These are phyloP conservation scores for Dione juno DNA, from an alignment of 2,888 invertebrate genomes.

Conservation along the genomic window DNA sequence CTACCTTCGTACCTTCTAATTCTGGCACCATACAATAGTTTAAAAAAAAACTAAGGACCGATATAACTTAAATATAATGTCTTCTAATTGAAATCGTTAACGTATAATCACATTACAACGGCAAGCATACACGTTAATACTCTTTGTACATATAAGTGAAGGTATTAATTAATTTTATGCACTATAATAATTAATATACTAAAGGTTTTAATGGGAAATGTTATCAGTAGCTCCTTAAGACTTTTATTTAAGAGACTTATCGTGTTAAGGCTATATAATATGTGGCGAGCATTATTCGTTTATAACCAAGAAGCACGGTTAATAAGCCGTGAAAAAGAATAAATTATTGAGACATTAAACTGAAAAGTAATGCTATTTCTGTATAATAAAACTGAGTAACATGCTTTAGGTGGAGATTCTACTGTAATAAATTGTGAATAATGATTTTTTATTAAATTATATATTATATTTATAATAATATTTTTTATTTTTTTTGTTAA, in stretches of 20 bases:
- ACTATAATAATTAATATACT: conserved; percentile 3
- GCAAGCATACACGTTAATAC: neutral
- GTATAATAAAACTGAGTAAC: conserved; percentile 34
- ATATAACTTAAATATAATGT: too few species aligned
- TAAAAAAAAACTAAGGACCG: too few species aligned
- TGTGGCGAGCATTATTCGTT: conserved; percentile 28
- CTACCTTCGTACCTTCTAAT: too few species aligned
- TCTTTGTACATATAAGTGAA: neutral
- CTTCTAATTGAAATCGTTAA: too few species aligned
- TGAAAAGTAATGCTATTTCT: conserved; percentile 21
- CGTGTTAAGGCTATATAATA: conserved; percentile 14
- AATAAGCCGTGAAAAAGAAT: conserved; percentile 28
- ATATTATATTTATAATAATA: neutral
- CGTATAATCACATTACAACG: too few species aligned
- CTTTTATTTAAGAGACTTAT: conserved; percentile 20
- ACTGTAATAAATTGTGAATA: neutral
- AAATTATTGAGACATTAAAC: conserved; percentile 34
- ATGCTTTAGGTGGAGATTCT: conserved; percentile 19
- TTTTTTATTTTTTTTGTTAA: neutral
- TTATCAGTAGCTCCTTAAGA: conserved; percentile 1
- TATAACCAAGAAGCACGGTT: conserved; percentile 24
- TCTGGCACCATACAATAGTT: too few species aligned
- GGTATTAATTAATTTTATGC: neutral
- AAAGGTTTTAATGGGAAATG: neutral
- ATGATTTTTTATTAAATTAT: neutral